Evolutionary conservation across 2,113 vertebrate genomes (phyloP).

Genomic region (Excalfactoria chinensis): DNA sequence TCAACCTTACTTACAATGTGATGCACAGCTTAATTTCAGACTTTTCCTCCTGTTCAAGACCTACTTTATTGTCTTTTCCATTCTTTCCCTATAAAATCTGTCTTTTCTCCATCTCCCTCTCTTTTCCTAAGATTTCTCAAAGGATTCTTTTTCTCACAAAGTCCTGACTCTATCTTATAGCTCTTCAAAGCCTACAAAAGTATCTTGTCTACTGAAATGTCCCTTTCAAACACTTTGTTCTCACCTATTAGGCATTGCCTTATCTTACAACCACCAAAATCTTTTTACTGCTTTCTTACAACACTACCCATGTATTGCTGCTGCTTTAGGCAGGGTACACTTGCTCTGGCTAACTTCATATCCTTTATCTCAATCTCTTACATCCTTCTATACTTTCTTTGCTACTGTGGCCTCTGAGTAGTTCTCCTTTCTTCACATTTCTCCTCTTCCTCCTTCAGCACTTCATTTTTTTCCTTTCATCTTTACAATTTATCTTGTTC

Average conservation of each 20-base stretch:
- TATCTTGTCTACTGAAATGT: background rate
- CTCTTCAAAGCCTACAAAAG: background rate
- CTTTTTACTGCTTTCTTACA: background rate
- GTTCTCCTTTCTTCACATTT: background rate
- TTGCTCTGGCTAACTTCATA: background rate
- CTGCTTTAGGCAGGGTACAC: background rate
- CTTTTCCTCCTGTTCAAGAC: background rate
- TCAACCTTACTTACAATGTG: background rate
- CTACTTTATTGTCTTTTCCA: background rate
- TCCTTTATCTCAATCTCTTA: background rate
- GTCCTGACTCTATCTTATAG: background rate
- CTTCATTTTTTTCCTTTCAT: background rate
- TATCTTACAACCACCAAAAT: background rate
- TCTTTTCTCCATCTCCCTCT: background rate
- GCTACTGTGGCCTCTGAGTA: background rate
- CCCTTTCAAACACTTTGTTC: background rate
- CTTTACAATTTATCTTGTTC: background rate
- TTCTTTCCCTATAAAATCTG: background rate
- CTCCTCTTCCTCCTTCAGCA: constrained; percentile 8
- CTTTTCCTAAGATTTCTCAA: constrained; percentile 3
- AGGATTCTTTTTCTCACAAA: background rate
- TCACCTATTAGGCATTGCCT: background rate
- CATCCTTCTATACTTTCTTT: background rate
- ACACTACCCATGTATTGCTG: background rate
- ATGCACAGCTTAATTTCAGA: background rate